Percentiles rank a stretch among this genome's conserved stretches.
Evolutionary conservation across 2,888 invertebrate genomes (phyloP).

Genomic region (Andricus quercusramuli): DNA sequence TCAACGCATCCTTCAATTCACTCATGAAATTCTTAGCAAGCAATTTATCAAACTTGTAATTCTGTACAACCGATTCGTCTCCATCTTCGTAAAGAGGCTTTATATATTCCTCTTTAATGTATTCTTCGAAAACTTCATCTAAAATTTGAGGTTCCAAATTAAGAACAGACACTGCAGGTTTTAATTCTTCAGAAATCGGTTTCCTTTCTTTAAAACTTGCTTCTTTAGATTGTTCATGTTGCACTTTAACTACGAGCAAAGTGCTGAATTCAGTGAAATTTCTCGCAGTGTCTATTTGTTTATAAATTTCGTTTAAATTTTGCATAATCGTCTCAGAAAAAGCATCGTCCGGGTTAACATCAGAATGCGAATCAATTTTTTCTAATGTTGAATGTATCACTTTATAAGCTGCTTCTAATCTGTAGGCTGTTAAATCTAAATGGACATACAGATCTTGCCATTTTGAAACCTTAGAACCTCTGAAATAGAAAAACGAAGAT

Average conservation of each 20-base stretch:
- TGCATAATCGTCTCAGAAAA: slow-evolving; percentile 57
- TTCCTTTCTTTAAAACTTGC: slow-evolving; percentile 9
- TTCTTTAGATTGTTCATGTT: slow-evolving; percentile 37
- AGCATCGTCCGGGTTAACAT: slow-evolving; percentile 53
- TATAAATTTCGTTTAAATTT: slow-evolving; percentile 66
- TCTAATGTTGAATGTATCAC: slow-evolving; percentile 65
- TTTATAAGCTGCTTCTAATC: slow-evolving; percentile 68
- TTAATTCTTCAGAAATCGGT: not conserved
- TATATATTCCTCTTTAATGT: slow-evolving; percentile 72
- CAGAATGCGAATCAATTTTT: slow-evolving; percentile 62
- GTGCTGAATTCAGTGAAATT: slow-evolving; percentile 70
- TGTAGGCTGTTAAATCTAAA: slow-evolving; percentile 70
- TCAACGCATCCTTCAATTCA: slow-evolving; percentile 73
- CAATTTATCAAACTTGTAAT: slow-evolving; percentile 67
- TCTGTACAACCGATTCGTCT: slow-evolving; percentile 58
- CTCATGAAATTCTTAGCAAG: slow-evolving; percentile 72
- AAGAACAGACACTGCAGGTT: slow-evolving; percentile 47
- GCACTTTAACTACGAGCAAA: slow-evolving; percentile 65
- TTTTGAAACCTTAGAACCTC: slow-evolving; percentile 60
- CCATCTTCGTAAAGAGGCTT: slow-evolving; percentile 66
- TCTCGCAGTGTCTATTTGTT: slow-evolving; percentile 69
- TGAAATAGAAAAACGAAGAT: slow-evolving; percentile 49
- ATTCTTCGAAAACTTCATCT: slow-evolving; percentile 76
- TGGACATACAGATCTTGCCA: slow-evolving; percentile 73
- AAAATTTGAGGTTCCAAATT: slow-evolving; percentile 70